Conservation (phyloP, 2,113 vertebrate species). For the Psilopsiagon aurifrons region DNA sequence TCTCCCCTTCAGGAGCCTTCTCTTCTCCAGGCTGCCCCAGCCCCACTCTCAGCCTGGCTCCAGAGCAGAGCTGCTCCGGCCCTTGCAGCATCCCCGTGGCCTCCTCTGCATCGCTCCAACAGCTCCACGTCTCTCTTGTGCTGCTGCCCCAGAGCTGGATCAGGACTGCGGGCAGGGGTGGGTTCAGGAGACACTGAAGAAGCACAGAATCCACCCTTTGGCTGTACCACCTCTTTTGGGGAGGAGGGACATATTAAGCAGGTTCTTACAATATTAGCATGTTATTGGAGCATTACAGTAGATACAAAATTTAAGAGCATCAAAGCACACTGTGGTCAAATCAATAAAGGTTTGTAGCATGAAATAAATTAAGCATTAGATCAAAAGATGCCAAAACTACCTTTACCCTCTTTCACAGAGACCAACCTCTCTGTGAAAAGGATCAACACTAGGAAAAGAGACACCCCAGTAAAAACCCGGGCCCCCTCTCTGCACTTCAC, state of each 20-base stretch:
- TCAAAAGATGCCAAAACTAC: neutral
- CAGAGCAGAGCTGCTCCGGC: no score
- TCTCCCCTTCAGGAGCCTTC: no score
- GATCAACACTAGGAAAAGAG: neutral
- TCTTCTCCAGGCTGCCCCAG: no score
- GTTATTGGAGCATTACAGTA: neutral
- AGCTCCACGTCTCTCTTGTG: neutral
- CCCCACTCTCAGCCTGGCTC: no score
- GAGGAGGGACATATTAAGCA: neutral
- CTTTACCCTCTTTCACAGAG: neutral
- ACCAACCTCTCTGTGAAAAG: neutral
- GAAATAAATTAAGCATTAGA: neutral
- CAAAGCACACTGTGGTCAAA: neutral
- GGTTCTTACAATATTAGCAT: neutral
- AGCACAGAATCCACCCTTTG: neutral
- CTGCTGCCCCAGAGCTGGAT: neutral
- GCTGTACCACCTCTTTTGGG: neutral
- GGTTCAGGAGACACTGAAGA: neutral
- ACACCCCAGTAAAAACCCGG: neutral
- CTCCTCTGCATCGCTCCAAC: neutral
- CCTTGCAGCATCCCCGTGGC: neutral
- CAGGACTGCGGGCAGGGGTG: neutral
- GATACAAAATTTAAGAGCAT: neutral
- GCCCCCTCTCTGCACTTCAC: neutral
- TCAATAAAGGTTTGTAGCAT: neutral